Percentiles rank a stretch among this genome's conserved stretches.
These are phyloP conservation scores for Leptopilina syphax DNA, from an alignment of 2,888 invertebrate genomes.

Conservation along the genomic window DNA sequence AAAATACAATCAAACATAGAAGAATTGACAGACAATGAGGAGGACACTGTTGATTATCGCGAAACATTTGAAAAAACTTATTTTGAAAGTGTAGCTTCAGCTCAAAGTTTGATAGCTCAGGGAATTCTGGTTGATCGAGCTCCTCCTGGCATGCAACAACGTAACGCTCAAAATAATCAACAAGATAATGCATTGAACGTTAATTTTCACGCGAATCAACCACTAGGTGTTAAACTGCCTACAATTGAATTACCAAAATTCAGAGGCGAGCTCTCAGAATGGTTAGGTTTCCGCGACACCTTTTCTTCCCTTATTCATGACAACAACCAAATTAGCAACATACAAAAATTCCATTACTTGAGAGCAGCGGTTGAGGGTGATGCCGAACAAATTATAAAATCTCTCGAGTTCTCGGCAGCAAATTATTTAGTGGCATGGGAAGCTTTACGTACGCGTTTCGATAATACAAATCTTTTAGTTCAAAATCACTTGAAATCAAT, in stretches of 20 bases:
- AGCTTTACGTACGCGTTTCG: too few species aligned
- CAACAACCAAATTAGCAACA: background rate
- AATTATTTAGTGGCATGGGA: too few species aligned
- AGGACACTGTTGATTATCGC: background rate
- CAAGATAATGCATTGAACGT: background rate
- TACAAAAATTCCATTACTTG: too few species aligned
- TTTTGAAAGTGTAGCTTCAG: background rate
- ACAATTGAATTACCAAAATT: slow-evolving; percentile 22
- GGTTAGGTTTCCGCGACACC: slow-evolving; percentile 15
- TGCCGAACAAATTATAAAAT: too few species aligned
- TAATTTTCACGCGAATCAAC: background rate
- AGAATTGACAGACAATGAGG: slow-evolving; percentile 7
- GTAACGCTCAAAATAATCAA: background rate
- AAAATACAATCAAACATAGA: background rate
- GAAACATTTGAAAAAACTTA: background rate
- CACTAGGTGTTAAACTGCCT: slow-evolving; percentile 3
- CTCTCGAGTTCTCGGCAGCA: too few species aligned
- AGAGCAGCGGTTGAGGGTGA: too few species aligned
- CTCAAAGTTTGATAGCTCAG: background rate
- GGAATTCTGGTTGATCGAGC: background rate
- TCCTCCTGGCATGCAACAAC: background rate
- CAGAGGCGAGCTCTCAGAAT: background rate
- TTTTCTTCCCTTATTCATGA: slow-evolving; percentile 3
- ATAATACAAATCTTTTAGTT: too few species aligned
- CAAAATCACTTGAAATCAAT: too few species aligned